Evolutionary conservation across 2,113 vertebrate genomes (phyloP), one percentile per base, ranked within the genome.

Genomic region (Sisor rabdophorus): DNA sequence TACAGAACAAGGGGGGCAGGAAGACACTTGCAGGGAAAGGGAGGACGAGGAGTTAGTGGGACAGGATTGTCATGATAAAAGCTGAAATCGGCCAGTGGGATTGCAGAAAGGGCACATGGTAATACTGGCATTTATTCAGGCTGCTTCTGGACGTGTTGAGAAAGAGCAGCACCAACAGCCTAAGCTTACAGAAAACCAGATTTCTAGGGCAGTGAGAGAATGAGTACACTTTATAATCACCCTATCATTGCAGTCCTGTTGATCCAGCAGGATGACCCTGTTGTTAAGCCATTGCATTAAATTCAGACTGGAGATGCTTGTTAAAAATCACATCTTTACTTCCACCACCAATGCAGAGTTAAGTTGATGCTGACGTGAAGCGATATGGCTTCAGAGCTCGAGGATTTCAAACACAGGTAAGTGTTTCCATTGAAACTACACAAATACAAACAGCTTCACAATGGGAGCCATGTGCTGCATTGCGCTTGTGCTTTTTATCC

Each of bases 111-210:
- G 90, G 88, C 86, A 90, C 84, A 91, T 90, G 89, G 81, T 88
- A 91, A 91, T 90, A 82, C 85, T 91, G 90, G 79, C 88, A 91
- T 91, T 91, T 91, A 88, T 88, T 87, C 87, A 84, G 85, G 72
- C 71, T 72, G 71, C 81, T 76, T 71, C 69, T 67, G 71, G 84
- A 89, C 81, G 85, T 86, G 88, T 83, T 74, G 80, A 84, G 88
- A 80, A 84, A 87, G 81, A 85, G 84, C 85, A 86, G 68, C 54
- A 79, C 81, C 71, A 58, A 16, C 60, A 59, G 48, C 53, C 74
- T 55, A 40, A 44, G 65, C 70, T 44, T 82, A 48, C n/a, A 77
- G 44, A 58, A 44, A 78, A 73, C 63, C 60, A 77, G 72, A 75
- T 71, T 70, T 59, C 73, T 78, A 80, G 65, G 65, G 53, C 55